phyloP scores from a whole-genome alignment of 2,113 vertebrate species.

The Thamnaconus septentrionalis region DNA sequence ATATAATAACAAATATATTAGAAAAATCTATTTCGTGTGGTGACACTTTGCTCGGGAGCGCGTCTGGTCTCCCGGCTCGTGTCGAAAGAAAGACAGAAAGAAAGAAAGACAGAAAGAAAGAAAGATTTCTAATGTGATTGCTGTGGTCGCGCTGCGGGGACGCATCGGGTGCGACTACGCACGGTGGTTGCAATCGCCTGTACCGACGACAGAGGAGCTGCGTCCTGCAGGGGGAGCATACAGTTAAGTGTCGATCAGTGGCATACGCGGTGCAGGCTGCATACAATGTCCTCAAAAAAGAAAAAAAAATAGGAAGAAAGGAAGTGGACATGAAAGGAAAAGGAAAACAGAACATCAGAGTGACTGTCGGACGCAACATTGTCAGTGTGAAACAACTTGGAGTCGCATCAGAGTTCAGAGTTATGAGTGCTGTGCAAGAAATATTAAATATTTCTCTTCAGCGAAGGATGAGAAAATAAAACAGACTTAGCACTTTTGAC shows the following conservation, averaged over 20 bases:
- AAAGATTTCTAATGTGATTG: slow-evolving; percentile 43
- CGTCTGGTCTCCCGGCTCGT: slow-evolving; percentile 45
- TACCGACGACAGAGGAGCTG: slow-evolving; percentile 66
- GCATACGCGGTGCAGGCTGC: slow-evolving; percentile 77
- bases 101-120: slow-evolving; percentile 18
- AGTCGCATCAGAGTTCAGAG: too few relatives aligned
- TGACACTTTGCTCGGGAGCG: slow-evolving; percentile 48
- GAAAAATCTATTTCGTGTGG: slow-evolving; percentile 51
- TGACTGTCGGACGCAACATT: background rate
- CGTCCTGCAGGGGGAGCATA: slow-evolving; percentile 57
- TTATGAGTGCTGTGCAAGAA: slow-evolving; percentile 29
- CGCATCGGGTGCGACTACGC: slow-evolving; percentile 56
- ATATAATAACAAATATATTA: slow-evolving; percentile 22
- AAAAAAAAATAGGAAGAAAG: slow-evolving; percentile 26
- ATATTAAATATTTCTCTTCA: background rate
- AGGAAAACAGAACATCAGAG: slow-evolving; percentile 19
- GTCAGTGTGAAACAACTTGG: too few relatives aligned
- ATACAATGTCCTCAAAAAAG: slow-evolving; percentile 69
- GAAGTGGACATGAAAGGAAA: slow-evolving; percentile 50
- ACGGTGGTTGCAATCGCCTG: slow-evolving; percentile 53
- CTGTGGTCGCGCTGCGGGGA: slow-evolving; percentile 51
- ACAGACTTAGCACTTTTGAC: slow-evolving; percentile 68
- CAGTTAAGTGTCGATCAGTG: slow-evolving; percentile 73
- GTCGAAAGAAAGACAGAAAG: slow-evolving; percentile 47
- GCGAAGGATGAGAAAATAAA: slow-evolving; percentile 51